phyloP scores from a whole-genome alignment of 2,888 invertebrate species.

The Allygus modestus region DNA sequence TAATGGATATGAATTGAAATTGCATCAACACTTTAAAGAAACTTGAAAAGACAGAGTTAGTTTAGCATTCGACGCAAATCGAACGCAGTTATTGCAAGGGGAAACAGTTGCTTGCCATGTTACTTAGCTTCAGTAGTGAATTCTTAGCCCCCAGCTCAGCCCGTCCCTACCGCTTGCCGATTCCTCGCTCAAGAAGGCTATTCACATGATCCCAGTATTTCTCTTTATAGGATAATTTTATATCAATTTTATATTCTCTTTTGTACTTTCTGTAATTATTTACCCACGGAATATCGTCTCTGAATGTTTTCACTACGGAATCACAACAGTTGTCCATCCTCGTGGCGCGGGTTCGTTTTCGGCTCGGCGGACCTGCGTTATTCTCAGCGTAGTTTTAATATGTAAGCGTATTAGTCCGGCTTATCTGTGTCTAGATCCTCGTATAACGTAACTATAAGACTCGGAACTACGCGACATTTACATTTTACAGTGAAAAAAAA shows the following conservation, averaged over 20 bases:
- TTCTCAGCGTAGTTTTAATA: conserved; percentile 21
- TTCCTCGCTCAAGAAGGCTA: conserved; percentile 47
- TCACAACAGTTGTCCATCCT: conserved; percentile 8
- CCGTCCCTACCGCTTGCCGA: conserved; percentile 62
- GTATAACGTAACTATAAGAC: conserved; percentile 39
- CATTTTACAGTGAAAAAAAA: conserved; percentile 37
- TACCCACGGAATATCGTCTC: too few relatives aligned
- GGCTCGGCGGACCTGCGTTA: not conserved
- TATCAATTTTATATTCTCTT: conserved; percentile 57
- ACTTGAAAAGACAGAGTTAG: too few relatives aligned
- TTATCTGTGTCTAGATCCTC: conserved; percentile 45
- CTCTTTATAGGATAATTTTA: conserved; percentile 53
- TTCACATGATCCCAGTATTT: conserved; percentile 54
- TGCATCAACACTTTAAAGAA: too few relatives aligned
- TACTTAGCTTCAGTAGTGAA: too few relatives aligned
- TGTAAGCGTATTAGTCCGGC: conserved; percentile 37
- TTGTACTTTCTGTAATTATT: conserved; percentile 53
- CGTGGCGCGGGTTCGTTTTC: conserved; percentile 1
- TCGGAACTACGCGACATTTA: conserved; percentile 30
- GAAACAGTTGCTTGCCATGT: too few relatives aligned
- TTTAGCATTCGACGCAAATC: too few relatives aligned
- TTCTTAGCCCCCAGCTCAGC: conserved; percentile 65
- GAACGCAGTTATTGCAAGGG: too few relatives aligned
- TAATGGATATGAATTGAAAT: too few relatives aligned
- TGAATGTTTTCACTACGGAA: too few relatives aligned